A percentile compares a stretch with the other conserved stretches of the same genome.
Conservation (phyloP, 2,888 invertebrate species). For the Stenurella melanura region DNA sequence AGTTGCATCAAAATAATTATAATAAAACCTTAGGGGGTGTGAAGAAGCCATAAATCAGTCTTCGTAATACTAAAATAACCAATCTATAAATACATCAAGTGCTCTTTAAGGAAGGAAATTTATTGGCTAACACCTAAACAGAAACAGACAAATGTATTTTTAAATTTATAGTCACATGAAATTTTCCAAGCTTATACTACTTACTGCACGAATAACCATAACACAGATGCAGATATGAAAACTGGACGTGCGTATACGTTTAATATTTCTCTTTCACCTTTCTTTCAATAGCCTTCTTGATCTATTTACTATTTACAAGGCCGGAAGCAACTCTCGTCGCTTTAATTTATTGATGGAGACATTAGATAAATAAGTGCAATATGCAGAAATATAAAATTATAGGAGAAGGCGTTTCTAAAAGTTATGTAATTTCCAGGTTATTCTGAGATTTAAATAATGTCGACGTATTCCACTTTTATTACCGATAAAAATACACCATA, state of each 20-base stretch:
- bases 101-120: constrained; percentile 30
- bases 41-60: constrained; percentile 27
- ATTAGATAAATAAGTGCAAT: no score
- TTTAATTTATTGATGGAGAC: no score
- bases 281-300: neutral
- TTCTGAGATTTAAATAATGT: neutral
- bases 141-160: constrained; percentile 24
- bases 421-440: neutral
- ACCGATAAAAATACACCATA: neutral
- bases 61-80: constrained; percentile 9
- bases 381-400: no score
- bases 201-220: constrained; percentile 32
- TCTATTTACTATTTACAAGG: neutral
- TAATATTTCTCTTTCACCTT: neutral
- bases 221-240: neutral
- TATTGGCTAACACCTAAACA: constrained; percentile 24
- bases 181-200: constrained; percentile 16
- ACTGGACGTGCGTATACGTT: neutral
- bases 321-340: neutral
- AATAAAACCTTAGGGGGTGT: constrained; percentile 17
- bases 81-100: constrained; percentile 31
- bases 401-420: no score
- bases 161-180: constrained; percentile 30
- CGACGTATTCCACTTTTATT: neutral
- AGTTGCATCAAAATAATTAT: constrained; percentile 1